phyloP scores from a whole-genome alignment of 2,888 invertebrate species.

The Lamproptera curius region DNA sequence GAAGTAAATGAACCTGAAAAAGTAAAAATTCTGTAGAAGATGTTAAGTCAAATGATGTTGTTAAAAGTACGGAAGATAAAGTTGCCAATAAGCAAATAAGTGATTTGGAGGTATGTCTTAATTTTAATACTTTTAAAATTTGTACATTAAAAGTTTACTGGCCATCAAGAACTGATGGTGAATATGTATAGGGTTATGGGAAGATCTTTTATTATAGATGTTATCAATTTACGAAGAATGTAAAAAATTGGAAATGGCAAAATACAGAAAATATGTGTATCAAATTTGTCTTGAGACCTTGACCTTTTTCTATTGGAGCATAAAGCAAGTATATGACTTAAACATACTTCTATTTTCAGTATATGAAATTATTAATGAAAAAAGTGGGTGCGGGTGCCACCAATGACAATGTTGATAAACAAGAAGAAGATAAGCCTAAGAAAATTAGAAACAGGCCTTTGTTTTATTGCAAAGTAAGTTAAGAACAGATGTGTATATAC shows the following conservation, averaged over 20 bases:
- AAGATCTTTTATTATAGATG: too few species aligned
- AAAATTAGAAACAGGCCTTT: conserved; percentile 65
- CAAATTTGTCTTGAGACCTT: too few species aligned
- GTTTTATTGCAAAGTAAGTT: conserved; percentile 66
- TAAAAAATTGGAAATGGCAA: too few species aligned
- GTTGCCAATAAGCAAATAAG: conserved; percentile 85
- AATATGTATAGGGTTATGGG: too few species aligned
- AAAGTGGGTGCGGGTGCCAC: conserved; percentile 53
- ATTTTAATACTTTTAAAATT: background rate
- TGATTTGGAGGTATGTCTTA: conserved; percentile 82
- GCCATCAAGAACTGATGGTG: too few species aligned
- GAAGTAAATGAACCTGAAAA: conserved; percentile 26
- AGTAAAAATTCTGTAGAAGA: conserved; percentile 31
- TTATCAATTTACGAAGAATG: too few species aligned
- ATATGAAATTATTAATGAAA: conserved; percentile 84
- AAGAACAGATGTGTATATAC: too few species aligned
- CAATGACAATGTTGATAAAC: conserved; percentile 30
- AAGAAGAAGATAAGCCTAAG: conserved; percentile 48
- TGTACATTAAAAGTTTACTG: too few species aligned
- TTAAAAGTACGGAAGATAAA: conserved; percentile 58
- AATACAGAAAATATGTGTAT: too few species aligned
- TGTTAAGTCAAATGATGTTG: conserved; percentile 19
- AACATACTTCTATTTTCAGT: too few species aligned
- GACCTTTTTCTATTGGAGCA: too few species aligned
- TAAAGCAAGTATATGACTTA: too few species aligned